Evolutionary conservation across 2,888 invertebrate genomes (phyloP).

Genomic region (Troglohyphantes excavatus): DNA sequence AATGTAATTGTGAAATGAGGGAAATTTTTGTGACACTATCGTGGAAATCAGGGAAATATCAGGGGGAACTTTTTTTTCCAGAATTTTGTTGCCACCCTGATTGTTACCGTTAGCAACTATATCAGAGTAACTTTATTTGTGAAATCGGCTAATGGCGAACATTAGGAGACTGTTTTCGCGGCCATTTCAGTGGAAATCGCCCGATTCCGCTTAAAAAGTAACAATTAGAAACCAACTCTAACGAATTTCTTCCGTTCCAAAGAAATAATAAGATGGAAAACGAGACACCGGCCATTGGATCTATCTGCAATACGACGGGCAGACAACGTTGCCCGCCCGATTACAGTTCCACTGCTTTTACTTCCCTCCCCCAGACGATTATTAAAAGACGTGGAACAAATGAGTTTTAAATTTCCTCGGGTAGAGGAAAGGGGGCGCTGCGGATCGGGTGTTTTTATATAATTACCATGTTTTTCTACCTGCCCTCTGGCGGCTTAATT

Average conservation of each 20-base stretch:
- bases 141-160: no score
- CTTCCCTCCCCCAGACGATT: not conserved
- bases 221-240: not conserved
- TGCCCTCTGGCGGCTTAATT: constrained; percentile 2
- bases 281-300: not conserved
- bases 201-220: not conserved
- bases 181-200: not conserved
- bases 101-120: no score
- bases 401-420: constrained; percentile 60
- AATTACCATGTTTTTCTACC: constrained; percentile 36
- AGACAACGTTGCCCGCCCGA: constrained; percentile 16
- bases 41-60: no score
- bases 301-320: not conserved
- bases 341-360: constrained; percentile 26
- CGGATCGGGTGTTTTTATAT: constrained; percentile 64
- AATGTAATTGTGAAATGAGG: no score
- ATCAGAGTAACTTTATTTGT: no score
- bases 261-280: not conserved
- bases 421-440: not conserved
- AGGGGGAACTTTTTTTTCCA: no score
- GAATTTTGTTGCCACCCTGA: no score
- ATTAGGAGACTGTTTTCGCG: not conserved
- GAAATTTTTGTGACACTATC: no score
- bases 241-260: not conserved
- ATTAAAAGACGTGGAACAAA: constrained; percentile 53